Conservation (phyloP, 92 coral and sea anemone species). For the Palythoa grandiflora region DNA sequence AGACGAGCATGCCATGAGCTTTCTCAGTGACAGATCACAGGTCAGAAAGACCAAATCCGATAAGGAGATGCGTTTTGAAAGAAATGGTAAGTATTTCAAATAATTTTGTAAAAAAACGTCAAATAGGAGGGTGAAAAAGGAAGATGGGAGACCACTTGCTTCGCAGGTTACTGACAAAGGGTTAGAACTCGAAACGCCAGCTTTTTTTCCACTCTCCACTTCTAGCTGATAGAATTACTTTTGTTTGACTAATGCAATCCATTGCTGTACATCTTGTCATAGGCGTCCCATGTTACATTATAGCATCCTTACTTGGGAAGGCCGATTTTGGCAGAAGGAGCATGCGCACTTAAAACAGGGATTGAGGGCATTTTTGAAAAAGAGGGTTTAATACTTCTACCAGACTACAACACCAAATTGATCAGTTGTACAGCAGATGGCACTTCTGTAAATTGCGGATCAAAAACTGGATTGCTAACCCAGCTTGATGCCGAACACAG, state of each 20-base stretch:
- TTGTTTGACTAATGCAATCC: no score
- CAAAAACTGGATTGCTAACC: conserved; percentile 8
- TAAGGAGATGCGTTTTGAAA: no score
- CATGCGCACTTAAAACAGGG: not conserved
- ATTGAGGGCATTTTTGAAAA: not conserved
- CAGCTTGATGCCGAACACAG: conserved; percentile 10
- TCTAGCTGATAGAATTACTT: no score
- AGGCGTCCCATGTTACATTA: conserved; percentile 20
- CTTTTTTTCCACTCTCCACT: not conserved
- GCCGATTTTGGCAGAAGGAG: conserved; percentile 12
- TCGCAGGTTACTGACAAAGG: no score
- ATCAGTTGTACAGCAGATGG: not conserved
- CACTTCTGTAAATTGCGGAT: not conserved
- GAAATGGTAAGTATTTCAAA: no score
- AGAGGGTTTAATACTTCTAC: not conserved
- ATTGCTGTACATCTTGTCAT: not conserved
- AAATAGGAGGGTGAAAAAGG: no score
- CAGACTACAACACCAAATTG: conserved; percentile 1
- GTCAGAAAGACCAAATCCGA: no score
- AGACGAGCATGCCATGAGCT: no score
- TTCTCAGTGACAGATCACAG: no score
- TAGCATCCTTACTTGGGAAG: not conserved
- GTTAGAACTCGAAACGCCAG: no score
- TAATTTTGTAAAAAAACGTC: no score
- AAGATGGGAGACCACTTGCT: no score